Conservation (phyloP, 2,888 invertebrate species). For the Meloe dianella region DNA sequence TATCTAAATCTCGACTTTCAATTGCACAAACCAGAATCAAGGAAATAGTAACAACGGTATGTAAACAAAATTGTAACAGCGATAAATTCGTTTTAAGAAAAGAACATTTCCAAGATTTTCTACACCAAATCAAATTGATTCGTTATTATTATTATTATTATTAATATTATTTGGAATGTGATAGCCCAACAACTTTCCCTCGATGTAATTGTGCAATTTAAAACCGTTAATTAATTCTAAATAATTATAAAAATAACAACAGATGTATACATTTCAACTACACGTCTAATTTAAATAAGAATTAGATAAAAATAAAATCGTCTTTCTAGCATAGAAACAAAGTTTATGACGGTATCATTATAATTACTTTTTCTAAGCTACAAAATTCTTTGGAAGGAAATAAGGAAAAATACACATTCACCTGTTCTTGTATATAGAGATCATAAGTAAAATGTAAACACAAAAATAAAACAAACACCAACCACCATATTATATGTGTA, state of each 20-base stretch:
- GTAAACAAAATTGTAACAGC: too few relatives aligned
- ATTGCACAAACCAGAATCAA: too few relatives aligned
- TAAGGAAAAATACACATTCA: neutral
- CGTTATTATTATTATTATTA: neutral
- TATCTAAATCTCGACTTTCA: neutral
- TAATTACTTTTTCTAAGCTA: neutral
- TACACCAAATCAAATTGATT: neutral
- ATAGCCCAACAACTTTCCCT: slow-evolving; percentile 6
- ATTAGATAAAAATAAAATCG: neutral
- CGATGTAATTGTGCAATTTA: neutral
- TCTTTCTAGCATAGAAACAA: neutral
- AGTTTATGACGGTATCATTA: slow-evolving; percentile 3
- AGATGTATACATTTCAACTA: neutral
- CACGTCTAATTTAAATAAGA: neutral
- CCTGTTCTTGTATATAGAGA: neutral
- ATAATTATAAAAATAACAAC: neutral
- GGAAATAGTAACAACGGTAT: too few relatives aligned
- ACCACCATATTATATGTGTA: neutral
- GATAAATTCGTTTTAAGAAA: too few relatives aligned
- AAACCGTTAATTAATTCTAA: neutral
- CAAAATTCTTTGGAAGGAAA: neutral
- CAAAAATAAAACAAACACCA: neutral
- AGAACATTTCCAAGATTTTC: neutral
- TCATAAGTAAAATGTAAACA: neutral
- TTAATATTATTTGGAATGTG: too few relatives aligned